Percentiles rank a stretch among this genome's conserved stretches.
phyloP scores from a whole-genome alignment of 2,113 vertebrate genomes.

The Chloropsis hardwickii region DNA sequence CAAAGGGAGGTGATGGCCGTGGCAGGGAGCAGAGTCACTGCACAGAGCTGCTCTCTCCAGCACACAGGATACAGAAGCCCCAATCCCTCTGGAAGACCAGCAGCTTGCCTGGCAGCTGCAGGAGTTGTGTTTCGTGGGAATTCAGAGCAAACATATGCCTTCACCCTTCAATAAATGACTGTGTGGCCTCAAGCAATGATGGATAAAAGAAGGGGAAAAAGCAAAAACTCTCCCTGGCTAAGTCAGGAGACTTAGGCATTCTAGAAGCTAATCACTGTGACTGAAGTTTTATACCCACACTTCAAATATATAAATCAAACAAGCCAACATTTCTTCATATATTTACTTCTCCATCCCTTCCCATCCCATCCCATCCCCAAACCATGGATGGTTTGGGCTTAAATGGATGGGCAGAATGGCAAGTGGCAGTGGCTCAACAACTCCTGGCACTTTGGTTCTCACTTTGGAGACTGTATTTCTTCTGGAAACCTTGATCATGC shows the following conservation, averaged over 20 bases:
- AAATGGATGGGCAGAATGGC: not conserved
- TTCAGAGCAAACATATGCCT: not conserved
- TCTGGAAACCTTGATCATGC: not conserved
- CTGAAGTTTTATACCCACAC: not conserved
- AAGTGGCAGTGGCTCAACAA: not conserved
- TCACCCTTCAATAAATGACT: slow-evolving; percentile 20
- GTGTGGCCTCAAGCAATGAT: slow-evolving; percentile 2
- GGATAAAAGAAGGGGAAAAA: slow-evolving; percentile 8
- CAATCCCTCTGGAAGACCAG: not conserved
- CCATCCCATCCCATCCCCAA: too few relatives aligned
- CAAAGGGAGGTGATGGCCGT: fast-evolving
- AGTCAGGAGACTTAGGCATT: not conserved
- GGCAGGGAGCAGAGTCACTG: not conserved
- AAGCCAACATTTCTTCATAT: not conserved
- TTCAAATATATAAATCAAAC: not conserved
- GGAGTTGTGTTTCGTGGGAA: not conserved
- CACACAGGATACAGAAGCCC: fast-evolving
- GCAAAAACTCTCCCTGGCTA: not conserved
- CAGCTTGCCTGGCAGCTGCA: not conserved
- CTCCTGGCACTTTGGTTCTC: not conserved
- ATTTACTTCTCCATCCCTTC: not conserved
- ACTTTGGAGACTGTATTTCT: not conserved
- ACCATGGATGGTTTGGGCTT: not conserved
- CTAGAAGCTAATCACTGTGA: slow-evolving; percentile 29
- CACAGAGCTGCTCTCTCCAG: not conserved